Evolutionary conservation across 1,140 invertebrate species (phyloP), one percentile per base, ranked within the genome.

Genomic region (Caenorhabditis remanei): DNA sequence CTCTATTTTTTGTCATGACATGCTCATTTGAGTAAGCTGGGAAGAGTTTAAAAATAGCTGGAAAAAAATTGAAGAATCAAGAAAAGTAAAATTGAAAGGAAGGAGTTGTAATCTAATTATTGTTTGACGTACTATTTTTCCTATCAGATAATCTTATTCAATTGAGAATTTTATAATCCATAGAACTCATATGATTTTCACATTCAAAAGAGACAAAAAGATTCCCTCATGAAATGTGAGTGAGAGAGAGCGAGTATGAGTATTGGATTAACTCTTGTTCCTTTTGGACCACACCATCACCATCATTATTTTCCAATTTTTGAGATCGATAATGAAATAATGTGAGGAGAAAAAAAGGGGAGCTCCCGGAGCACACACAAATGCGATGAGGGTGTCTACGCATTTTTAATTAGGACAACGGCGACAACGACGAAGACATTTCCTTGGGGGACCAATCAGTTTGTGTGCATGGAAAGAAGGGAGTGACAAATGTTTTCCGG

Each of bases 351-450:
- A 41, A 48, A 50, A 79, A 13, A 40, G 53, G 46, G 43, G 71
- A 50, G 71, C 46, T 50, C 40, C 43, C 46, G 46, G 21, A 14
- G 71, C 71, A 50, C 71, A 16, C 71, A 79, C 71, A 50, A 79
- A 79, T 79, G 43, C 46, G 71, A 79, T 79, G 46, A 79, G 71
- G 71, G 71, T 79, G 71, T 79, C 71, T 50, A 79, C 71, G 71
- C 71, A 79, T 79, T 50, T 79, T 79, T 79, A 79, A 79, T 79
- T 79, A 79, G 71, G 71, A 79, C 43, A 79, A 79, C 43, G 71
- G n/a, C 71, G 71, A 50, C 71, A 79, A 79, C 71, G 71, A 71
- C 65, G 56, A 71, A 71, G 65, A 43, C 71, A 79, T 79, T 79
- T 50, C 71, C 71, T 79, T 79, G 71, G 71, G 46, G 71, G 71